A percentile compares a stretch with the other conserved stretches of the same genome.
phyloP scores from a whole-genome alignment of 1,140 invertebrate genomes.

The Bombus affinis region DNA sequence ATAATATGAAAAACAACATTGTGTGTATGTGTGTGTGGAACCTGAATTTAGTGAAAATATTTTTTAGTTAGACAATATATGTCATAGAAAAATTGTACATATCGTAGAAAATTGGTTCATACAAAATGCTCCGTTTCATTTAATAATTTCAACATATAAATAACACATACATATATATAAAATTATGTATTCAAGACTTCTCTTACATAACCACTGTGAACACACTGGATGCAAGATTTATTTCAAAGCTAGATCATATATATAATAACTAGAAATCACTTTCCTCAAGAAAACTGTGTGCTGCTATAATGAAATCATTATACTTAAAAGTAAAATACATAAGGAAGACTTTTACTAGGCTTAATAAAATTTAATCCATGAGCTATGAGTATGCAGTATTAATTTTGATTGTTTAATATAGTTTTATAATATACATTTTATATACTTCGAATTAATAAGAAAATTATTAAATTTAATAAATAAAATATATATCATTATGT shows the following conservation, averaged over 20 bases:
- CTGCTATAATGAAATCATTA: constrained; percentile 20
- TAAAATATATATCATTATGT: constrained; percentile 26
- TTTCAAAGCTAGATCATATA: constrained; percentile 21
- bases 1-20: background rate
- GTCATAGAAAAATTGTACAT: background rate
- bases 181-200: constrained; percentile 26
- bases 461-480: constrained; percentile 25
- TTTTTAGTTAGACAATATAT: background rate
- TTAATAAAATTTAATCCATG: constrained; percentile 47
- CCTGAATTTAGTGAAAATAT: background rate
- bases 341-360: constrained; percentile 33
- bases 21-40: too few species aligned
- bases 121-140: constrained; percentile 48
- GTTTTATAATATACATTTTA: constrained; percentile 29
- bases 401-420: constrained; percentile 46
- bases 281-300: constrained; percentile 6
- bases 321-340: constrained; percentile 14
- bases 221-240: constrained; percentile 32
- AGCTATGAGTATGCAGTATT: constrained; percentile 13
- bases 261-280: constrained; percentile 16
- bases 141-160: constrained; percentile 36
- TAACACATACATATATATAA: constrained; percentile 15
- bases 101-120: constrained; percentile 16
- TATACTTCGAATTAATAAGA: constrained; percentile 37
- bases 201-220: constrained; percentile 7